Evolutionary conservation across 1,140 invertebrate species (phyloP).

Genomic region (Saccostrea echinata): DNA sequence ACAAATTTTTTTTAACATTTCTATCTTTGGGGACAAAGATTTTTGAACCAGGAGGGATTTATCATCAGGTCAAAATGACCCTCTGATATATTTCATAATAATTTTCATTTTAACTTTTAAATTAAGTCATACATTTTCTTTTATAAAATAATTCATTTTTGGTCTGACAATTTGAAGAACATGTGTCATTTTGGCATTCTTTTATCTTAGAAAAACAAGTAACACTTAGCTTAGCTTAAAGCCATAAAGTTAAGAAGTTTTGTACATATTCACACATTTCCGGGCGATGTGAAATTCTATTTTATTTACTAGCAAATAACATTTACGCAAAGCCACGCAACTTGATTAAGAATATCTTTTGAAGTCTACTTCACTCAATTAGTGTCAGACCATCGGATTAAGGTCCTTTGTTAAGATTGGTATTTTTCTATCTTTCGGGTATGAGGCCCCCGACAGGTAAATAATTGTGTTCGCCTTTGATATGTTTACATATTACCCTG

Average conservation of each 20-base stretch:
- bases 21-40: slow-evolving; percentile 7
- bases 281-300: not conserved
- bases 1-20: not conserved
- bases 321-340: not conserved
- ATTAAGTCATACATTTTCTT: too few species aligned
- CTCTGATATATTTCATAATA: too few species aligned
- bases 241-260: not conserved
- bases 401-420: not conserved
- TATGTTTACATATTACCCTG: not conserved
- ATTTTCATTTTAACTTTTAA: too few species aligned
- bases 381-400: not conserved
- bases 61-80: too few species aligned
- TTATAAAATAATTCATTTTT: too few species aligned
- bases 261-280: not conserved
- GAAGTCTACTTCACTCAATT: not conserved
- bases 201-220: not conserved
- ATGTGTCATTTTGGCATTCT: not conserved
- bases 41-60: not conserved
- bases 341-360: not conserved
- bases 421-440: not conserved
- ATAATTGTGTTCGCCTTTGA: too few species aligned
- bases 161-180: not conserved
- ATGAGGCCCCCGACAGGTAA: not conserved
- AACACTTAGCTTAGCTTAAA: not conserved
- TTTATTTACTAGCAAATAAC: not conserved